Base-by-base conservation (phyloP, 2,113 vertebrate species). In the Pagrus major region DNA sequence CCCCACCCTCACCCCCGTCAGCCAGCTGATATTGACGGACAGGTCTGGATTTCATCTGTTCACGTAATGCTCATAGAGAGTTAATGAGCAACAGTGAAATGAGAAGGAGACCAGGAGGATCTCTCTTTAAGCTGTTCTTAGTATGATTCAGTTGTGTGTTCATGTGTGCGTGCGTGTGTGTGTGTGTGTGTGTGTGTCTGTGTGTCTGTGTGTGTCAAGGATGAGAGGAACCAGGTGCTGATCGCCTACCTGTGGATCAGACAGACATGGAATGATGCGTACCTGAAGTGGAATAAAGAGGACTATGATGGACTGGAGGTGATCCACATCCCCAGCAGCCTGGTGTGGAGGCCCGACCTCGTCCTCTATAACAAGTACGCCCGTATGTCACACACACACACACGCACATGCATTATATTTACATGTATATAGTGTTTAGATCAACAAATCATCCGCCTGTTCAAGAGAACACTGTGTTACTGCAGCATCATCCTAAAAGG, bases 291-390 rank as follows among this genome's bases (percentile, higher is more conserved):
- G 98, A 94, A 98, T 85, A 97, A 96, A 83, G 97, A 99, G 54
- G 95, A 96, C 86, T 99, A 99, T 0, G 98, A 99, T 3, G 98
- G 98, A 0, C 91, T 99, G 81, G 98, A 99, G 88, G 95, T 97
- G 63, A 97, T 99, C 81, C 96, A 97, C 87, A 98, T 99, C 81
- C 98, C 98, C 88, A 98, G 98, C 80, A 96, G 94, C 91, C 93
- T 98, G 63, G 97, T 99, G 78, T 99, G 98, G 98, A 97, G 97
- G 90, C 98, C 98, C 0, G 98, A 99, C 84, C 97, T 99, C 4
- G 97, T 98, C 77, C 95, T 99, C 1, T 99, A 99, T 86, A 99
- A 99, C 94, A 99, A 99, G 98, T 99, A 96, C 90, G 95, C 88
- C 41, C 42, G 27, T 91, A 87, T 20, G 81, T 86, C 79, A 39